Base-by-base conservation (phyloP, 2,113 vertebrate genomes). In the Glaucidium brasilianum region DNA sequence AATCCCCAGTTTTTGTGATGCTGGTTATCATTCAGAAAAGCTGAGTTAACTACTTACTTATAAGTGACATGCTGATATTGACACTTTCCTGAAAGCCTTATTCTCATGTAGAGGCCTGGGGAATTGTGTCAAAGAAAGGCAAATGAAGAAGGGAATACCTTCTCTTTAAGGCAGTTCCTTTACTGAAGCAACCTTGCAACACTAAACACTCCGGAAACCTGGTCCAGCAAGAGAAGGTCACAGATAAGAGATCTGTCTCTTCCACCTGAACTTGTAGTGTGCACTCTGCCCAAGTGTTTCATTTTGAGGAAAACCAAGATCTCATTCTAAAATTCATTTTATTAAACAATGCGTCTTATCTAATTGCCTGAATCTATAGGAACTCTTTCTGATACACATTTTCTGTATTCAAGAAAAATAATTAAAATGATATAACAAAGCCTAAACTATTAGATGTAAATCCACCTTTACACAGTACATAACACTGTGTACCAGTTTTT, bases 241-340 rank as follows among this genome's bases (percentile, higher is more conserved):
- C 25, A 58, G 50, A 8, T 25, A 77, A 60, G 22, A 55, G 29
- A 12, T 78, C 60, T 92, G 17, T 30, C 13, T 82, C 15, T 10
- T 84, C 14, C 8, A 12, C 11, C 32, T 68, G 41, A 62, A 30
- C 22, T 52, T 86, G 27, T 4, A 39, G 14, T 0, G 0, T 0
- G 0, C 32, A 5, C 15, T 63, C 60, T 75, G 22, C 11, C 10
- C 6, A 19, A 37, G 22, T 52, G 21, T 77, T 92, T 69, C 3
- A 23, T 64, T 71, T 73, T 34, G 89, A 69, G 22, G 21, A 63
- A 76, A 91, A 56, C 2, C 4, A 77, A 35, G 34, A 34, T 41
- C 43, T 64, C 50, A 20, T 52, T 83, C 63, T 60, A 43, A 77
- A 55, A 47, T 30, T 37, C 22, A n/a, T 25, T 82, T 88, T 71